Evolutionary conservation across 1,140 invertebrate genomes (phyloP), one percentile per base, ranked within the genome.

Genomic region (Lineus longissimus): DNA sequence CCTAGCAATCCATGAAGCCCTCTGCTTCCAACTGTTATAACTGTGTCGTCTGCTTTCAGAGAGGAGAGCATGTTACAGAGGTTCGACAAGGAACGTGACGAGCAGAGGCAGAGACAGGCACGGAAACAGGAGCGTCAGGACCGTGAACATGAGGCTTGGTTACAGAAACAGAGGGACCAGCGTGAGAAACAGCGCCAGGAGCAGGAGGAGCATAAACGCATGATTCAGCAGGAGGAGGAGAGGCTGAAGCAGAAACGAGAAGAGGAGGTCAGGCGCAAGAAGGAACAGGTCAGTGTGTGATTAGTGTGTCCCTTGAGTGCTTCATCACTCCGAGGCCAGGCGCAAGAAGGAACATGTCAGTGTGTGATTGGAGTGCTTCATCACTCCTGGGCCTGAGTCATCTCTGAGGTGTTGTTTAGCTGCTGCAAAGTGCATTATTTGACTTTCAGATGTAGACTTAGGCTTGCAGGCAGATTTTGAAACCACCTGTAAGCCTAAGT

Each of bases 61-160:
- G 61, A 77, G 31, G 72, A 77, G 59, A 62, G 74, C 19, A 72
- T 74, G 43, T 67, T 80, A 31, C 73, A 78, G 63, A 75, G 74
- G 68, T 76, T 78, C 66, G 78, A 80, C 57, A 64, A 72, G 23
- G 77, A 80, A 59, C 66, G 72, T 36, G 73, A 78, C 29, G 78
- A 80, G 25, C 69, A 77, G 58, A 71, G 65, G 63, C 59, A 70
- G 45, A 62, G 74, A 43, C 65, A 73, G 56, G 68, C 73, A 61
- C 71, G 67, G 59, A 65, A 70, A 15, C 73, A 78, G 40, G 75
- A 79, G 43, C 70, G 66, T 45, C 66, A 73, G 67, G 64, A 72
- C 25, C 69, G 64, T 19, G 75, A 79, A 62, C 73, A 78, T 29
- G 76, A 78, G 31, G 77, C 77, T 45, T 71, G 75, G 30, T 60